These are phyloP conservation scores for Hirudinaria manillensis DNA, from an alignment of 2,888 invertebrate genomes.

Conservation along the genomic window DNA sequence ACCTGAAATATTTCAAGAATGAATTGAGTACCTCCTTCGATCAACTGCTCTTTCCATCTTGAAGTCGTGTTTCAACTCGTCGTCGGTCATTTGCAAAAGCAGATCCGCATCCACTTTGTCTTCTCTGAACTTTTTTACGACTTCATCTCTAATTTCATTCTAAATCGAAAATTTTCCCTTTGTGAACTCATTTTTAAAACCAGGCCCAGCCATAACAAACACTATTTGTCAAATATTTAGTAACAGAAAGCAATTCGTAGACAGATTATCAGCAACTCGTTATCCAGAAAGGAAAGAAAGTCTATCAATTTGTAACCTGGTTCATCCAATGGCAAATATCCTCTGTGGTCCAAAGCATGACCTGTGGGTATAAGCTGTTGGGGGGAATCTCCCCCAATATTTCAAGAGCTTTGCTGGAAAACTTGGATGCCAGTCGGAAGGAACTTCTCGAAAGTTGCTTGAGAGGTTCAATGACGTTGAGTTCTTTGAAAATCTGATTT, in stretches of 20 bases:
- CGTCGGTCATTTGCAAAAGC: conserved; percentile 80
- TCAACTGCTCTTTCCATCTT: conserved; percentile 86
- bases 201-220: background rate
- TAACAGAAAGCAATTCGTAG: background rate
- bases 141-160: conserved; percentile 32
- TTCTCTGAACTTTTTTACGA: conserved; percentile 68
- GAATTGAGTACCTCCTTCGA: conserved; percentile 65
- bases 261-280: conserved; percentile 25
- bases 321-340: conserved; percentile 97
- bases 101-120: conserved; percentile 95
- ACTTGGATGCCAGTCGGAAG: conserved; percentile 92
- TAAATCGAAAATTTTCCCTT: conserved; percentile 21
- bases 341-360: conserved; percentile 91
- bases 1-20: too few relatives aligned
- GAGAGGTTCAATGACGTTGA: conserved; percentile 87
- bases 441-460: conserved; percentile 95
- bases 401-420: conserved; percentile 55
- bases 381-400: conserved; percentile 93
- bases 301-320: conserved; percentile 58
- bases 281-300: background rate
- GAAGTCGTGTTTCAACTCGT: conserved; percentile 85
- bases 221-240: conserved; percentile 20
- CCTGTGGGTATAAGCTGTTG: conserved; percentile 93
- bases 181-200: background rate
- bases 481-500: conserved; percentile 73